Percentiles rank a stretch among this genome's conserved stretches.
Conservation (phyloP, 1,140 invertebrate genomes). For the Mactra quadrangularis region DNA sequence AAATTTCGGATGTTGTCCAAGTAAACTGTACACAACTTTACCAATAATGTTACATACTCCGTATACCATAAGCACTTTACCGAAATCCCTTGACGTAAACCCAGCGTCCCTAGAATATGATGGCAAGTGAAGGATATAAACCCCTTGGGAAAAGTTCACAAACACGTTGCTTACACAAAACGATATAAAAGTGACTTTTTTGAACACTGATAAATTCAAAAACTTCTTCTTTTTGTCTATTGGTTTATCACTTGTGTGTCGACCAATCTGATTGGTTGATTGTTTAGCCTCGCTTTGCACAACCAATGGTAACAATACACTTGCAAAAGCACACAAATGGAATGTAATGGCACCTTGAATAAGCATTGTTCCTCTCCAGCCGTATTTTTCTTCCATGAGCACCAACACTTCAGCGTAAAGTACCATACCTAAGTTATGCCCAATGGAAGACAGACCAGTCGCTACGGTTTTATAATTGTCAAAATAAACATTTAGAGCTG, state of each 20-base stretch:
- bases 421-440: constrained; percentile 20
- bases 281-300: neutral
- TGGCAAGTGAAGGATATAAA: constrained; percentile 35
- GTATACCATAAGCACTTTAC: neutral
- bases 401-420: constrained; percentile 25
- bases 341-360: constrained; percentile 16
- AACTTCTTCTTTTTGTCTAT: neutral
- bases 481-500: constrained; percentile 21
- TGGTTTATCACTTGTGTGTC: too few relatives aligned
- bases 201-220: neutral
- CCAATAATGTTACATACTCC: constrained; percentile 31
- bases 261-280: neutral
- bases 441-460: constrained; percentile 25
- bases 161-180: constrained; percentile 35
- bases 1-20: constrained; percentile 22
- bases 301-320: neutral
- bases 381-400: neutral
- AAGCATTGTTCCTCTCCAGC: constrained; percentile 30
- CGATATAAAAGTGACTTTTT: neutral
- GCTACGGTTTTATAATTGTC: constrained; percentile 38
- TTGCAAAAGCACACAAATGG: constrained; percentile 34
- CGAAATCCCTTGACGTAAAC: constrained; percentile 3
- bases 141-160: neutral
- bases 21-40: constrained; percentile 8
- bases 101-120: constrained; percentile 23